phyloP scores from a whole-genome alignment of 2,113 vertebrate species.

The Capra hircus region DNA sequence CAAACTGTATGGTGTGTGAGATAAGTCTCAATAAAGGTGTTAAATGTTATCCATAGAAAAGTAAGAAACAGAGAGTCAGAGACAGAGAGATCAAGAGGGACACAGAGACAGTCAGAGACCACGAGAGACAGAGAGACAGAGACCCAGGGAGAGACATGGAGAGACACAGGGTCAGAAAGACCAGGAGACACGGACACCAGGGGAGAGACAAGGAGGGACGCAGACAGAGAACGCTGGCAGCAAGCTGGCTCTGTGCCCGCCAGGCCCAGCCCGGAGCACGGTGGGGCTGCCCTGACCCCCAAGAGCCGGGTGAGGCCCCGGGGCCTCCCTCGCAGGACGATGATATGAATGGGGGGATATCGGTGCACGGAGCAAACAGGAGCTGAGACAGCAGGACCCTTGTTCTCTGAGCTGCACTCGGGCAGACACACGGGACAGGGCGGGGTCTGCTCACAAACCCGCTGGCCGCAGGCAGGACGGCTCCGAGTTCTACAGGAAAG shows the following conservation, averaged over 20 bases:
- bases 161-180: too few species aligned
- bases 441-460: rapidly evolving
- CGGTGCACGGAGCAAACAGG: background rate
- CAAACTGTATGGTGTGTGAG: background rate
- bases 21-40: background rate
- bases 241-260: background rate
- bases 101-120: background rate
- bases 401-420: rapidly evolving
- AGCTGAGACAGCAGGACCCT: rapidly evolving
- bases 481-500: background rate
- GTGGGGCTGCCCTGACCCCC: rapidly evolving
- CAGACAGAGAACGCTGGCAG: background rate
- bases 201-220: background rate
- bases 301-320: rapidly evolving
- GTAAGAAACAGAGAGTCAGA: background rate
- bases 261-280: background rate
- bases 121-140: background rate
- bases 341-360: rapidly evolving
- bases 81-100: background rate
- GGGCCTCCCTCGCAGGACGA: rapidly evolving
- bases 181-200: background rate
- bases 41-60: rapidly evolving
- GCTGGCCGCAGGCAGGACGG: rapidly evolving
- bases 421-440: background rate
- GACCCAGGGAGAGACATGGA: background rate